A percentile compares a stretch with the other conserved stretches of the same genome.
Conservation (phyloP, 2,113 vertebrate species). For the Fregata magnificens region DNA sequence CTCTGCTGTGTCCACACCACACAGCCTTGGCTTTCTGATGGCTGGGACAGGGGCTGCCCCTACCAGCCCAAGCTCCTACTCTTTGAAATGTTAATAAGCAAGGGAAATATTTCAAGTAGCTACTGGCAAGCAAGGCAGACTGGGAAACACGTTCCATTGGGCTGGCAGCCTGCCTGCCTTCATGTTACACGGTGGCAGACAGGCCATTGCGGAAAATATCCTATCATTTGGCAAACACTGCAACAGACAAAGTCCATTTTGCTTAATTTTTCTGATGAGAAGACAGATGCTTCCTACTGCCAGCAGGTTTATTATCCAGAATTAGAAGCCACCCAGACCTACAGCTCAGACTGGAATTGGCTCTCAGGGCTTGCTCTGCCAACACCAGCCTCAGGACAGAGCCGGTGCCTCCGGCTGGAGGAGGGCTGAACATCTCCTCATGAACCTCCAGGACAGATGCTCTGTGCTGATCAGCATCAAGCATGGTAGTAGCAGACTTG, state of each 20-base stretch:
- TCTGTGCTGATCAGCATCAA: background rate
- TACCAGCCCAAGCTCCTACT: background rate
- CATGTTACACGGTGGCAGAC: background rate
- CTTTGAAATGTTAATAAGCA: background rate
- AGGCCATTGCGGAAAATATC: constrained; percentile 11
- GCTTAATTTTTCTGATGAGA: background rate
- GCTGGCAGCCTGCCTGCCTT: constrained; percentile 24
- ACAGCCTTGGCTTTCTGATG: background rate
- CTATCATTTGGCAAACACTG: background rate
- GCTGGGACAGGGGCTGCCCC: background rate
- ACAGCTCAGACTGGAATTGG: background rate
- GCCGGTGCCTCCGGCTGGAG: background rate
- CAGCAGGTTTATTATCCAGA: constrained; percentile 6
- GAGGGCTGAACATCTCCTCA: background rate
- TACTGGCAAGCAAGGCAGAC: background rate
- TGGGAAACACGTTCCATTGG: background rate
- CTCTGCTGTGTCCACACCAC: background rate
- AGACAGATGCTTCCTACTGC: background rate
- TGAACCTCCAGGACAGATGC: background rate
- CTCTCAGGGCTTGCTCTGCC: background rate
- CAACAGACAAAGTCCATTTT: background rate
- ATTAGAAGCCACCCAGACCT: background rate
- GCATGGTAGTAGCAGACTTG: background rate
- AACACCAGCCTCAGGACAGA: background rate
- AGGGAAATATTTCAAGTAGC: background rate